Evolutionary conservation across 2,888 invertebrate species (phyloP), one percentile per base, ranked within the genome.

Genomic region (Xestoiulus laeticollis): DNA sequence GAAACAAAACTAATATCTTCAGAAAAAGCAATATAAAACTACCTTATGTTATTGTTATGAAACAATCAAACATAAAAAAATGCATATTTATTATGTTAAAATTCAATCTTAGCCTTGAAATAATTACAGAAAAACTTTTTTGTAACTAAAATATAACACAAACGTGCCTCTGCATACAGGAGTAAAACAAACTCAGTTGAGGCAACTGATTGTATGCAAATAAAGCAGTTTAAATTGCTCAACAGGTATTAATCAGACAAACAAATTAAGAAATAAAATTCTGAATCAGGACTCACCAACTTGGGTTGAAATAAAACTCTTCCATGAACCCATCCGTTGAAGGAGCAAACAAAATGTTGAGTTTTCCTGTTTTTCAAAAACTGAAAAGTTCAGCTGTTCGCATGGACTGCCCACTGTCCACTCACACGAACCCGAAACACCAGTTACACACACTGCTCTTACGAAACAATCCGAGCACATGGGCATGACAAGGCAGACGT

Each of bases 391-490:
- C n/a, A 59, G 59, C 59, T 59, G 59, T 19, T 59, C 59, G 59
- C 4, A n/a, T n/a, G n/a, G n/a, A n/a, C n/a, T n/a, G n/a, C n/a
- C n/a, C n/a, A n/a, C n/a, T 26, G 68, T 26, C 26, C 68, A 26
- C 68, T n/a, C 26, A 68, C 38, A 22, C 68, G 1, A n/a, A 59
- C 59, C 84, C n/a, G 38, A 33, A 84, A 26, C 84, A 84, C 32
- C 84, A 84, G n/a, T 33, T 38, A 84, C 32, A 32, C 32, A 16
- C 84, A 33, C 22, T 14, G 83, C 2, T 26, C 3, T 68, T 68
- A 10, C 68, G 68, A 68, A 5, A 68, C n/a, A n/a, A 83, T 83
- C 43, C 26, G 43, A 84, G 43, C 84, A 43, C 84, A 68, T 68
- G 68, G 68, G 22, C 59, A n/a, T 16, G 16, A 16, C 48, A 53